Percentiles rank a stretch among this genome's conserved stretches.
Evolutionary conservation across 2,888 invertebrate genomes (phyloP).

Genomic region (Adineta ricciae): DNA sequence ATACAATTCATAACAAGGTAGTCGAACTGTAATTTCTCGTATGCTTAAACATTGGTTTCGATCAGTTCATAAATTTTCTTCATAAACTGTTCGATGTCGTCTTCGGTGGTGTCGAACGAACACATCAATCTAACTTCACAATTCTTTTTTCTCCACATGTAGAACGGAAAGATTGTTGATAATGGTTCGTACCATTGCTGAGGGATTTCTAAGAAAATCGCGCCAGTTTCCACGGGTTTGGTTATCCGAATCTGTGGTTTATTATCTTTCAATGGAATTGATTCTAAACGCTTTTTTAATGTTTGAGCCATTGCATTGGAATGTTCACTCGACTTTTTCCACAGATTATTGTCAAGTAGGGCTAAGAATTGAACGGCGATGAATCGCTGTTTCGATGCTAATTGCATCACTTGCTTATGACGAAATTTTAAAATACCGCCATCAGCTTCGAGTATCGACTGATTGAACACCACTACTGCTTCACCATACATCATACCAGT

Average conservation of each 20-base stretch:
- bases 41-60: no score
- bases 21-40: no score
- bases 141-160: neutral
- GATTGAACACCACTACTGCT: neutral
- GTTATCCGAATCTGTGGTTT: neutral
- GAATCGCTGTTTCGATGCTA: neutral
- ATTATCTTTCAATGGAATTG: neutral
- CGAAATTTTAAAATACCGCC: neutral
- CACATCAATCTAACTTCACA: conserved; percentile 7
- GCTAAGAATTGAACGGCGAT: neutral
- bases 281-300: neutral
- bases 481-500: conserved; percentile 14
- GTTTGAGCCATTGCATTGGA: neutral
- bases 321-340: neutral
- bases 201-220: neutral
- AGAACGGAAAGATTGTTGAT: neutral
- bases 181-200: neutral
- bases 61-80: neutral
- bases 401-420: conserved; percentile 14
- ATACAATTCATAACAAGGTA: no score
- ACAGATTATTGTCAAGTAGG: neutral
- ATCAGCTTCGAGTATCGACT: neutral
- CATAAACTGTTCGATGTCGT: neutral
- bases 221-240: neutral
- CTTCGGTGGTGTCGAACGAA: conserved; percentile 1